A percentile compares a stretch with the other conserved stretches of the same genome.
Evolutionary conservation across 2,113 vertebrate species (phyloP).

Genomic region (Fulmarus glacialis): DNA sequence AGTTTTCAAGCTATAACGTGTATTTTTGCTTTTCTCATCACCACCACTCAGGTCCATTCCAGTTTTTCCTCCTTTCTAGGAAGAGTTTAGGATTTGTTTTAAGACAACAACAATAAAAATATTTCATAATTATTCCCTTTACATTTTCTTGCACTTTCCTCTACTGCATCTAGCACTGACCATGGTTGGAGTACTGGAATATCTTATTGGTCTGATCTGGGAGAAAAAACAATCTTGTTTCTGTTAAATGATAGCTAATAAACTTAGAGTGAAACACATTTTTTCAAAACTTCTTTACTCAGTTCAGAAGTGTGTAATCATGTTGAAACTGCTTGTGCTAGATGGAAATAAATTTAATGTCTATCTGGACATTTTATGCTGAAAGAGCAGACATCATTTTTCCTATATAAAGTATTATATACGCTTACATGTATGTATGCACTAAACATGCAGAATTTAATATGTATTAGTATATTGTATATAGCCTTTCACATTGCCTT

Average conservation of each 20-base stretch:
- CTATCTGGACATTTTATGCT: background rate
- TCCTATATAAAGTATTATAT: background rate
- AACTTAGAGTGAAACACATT: background rate
- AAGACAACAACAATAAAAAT: background rate
- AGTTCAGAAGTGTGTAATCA: background rate
- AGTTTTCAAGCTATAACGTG: background rate
- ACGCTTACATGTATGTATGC: background rate
- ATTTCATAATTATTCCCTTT: background rate
- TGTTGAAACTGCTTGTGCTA: background rate
- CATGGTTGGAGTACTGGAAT: background rate
- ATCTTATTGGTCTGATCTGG: background rate
- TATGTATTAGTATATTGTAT: background rate
- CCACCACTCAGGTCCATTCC: background rate
- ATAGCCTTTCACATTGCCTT: background rate
- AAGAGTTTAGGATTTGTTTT: background rate
- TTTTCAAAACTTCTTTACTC: background rate
- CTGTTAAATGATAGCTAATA: background rate
- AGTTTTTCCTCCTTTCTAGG: background rate
- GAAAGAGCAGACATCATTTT: background rate
- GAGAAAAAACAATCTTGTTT: background rate
- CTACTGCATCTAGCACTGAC: background rate
- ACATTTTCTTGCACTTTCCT: background rate
- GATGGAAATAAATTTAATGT: background rate
- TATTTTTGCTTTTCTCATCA: background rate
- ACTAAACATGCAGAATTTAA: background rate